Percentiles rank a stretch among this genome's conserved stretches.
These are phyloP conservation scores for Ploceus nigricollis DNA, from an alignment of 2,113 vertebrate species.

Conservation along the genomic window DNA sequence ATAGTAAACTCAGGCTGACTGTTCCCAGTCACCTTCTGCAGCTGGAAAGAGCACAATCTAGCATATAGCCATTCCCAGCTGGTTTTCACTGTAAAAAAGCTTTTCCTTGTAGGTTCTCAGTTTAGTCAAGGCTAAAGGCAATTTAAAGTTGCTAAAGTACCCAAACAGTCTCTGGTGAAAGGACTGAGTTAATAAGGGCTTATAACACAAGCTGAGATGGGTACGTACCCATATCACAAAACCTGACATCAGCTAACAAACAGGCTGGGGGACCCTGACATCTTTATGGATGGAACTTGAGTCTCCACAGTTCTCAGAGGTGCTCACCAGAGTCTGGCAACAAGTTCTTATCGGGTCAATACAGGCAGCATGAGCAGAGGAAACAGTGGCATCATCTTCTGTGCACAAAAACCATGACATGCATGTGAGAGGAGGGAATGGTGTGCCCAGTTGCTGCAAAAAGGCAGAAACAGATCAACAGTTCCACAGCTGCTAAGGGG, in stretches of 20 bases:
- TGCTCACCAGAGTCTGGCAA: not conserved
- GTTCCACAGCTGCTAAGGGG: not conserved
- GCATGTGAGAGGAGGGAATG: not conserved
- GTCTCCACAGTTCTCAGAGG: not conserved
- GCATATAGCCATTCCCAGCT: not conserved
- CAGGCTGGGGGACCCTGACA: not conserved
- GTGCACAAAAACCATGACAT: fast-evolving
- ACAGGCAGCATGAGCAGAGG: not conserved
- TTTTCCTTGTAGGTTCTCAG: not conserved
- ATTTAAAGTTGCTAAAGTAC: not conserved
- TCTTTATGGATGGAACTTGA: not conserved
- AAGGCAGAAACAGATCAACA: not conserved
- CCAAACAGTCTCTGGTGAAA: not conserved
- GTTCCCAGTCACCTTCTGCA: not conserved
- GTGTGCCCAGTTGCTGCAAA: not conserved
- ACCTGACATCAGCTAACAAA: not conserved
- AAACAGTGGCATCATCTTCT: not conserved
- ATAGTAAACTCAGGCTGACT: not conserved
- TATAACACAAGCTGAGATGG: not conserved
- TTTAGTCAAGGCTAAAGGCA: not conserved
- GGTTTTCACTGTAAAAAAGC: not conserved
- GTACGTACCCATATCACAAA: fast-evolving
- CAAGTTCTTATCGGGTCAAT: not conserved
- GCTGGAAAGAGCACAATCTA: not conserved
- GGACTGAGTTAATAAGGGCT: not conserved